These are phyloP conservation scores for Coenonympha glycerion DNA, from an alignment of 2,888 invertebrate species.

Conservation along the genomic window DNA sequence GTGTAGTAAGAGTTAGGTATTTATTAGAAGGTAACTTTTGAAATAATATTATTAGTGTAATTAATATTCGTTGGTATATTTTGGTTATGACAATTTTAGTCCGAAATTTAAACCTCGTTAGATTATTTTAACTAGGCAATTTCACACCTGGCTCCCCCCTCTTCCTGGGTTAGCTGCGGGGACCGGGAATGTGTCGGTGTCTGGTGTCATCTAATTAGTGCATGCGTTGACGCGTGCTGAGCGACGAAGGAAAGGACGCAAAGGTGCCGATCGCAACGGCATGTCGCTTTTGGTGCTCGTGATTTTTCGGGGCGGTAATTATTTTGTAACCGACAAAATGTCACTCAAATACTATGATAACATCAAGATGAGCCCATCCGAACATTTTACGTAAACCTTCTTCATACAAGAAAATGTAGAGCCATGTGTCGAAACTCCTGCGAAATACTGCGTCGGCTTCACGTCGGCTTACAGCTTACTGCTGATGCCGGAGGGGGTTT, in stretches of 20 bases:
- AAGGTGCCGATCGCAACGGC: conserved; percentile 53
- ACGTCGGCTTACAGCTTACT: no score
- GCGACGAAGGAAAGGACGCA: conserved; percentile 47
- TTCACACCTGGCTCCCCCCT: conserved; percentile 60
- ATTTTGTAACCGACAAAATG: neutral
- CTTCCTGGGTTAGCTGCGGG: conserved; percentile 55
- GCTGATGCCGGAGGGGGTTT: no score
- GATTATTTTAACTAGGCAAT: conserved; percentile 46
- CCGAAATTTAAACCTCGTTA: neutral
- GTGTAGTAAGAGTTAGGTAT: no score
- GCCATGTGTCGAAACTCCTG: no score
- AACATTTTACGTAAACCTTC: no score
- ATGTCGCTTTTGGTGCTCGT: conserved; percentile 29
- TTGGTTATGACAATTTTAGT: neutral
- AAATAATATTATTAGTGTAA: neutral
- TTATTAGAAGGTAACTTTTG: no score
- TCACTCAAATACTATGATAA: no score
- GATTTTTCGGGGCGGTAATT: conserved; percentile 4
- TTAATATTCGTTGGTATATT: neutral
- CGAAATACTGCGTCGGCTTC: no score
- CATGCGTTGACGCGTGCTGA: conserved; percentile 67
- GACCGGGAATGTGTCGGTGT: conserved; percentile 49
- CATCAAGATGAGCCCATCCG: no score
- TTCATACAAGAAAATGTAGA: no score
- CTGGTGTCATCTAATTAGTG: conserved; percentile 67